These are phyloP conservation scores for Dufourea novaeangliae DNA, from an alignment of 1,140 invertebrate genomes.

Conservation along the genomic window DNA sequence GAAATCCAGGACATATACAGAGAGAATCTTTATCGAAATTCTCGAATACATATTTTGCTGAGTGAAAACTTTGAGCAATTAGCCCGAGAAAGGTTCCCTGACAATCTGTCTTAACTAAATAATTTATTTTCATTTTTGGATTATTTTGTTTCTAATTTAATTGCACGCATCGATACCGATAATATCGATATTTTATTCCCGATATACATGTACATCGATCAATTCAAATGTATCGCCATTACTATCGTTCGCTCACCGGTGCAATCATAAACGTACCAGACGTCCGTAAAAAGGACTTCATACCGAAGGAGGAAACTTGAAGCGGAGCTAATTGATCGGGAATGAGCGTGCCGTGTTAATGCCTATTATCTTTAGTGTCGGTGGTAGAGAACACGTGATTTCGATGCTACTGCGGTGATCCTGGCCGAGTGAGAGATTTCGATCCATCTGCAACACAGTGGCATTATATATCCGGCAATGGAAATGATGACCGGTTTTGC, in stretches of 20 bases:
- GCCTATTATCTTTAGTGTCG: conserved; percentile 36
- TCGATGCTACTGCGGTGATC: conserved; percentile 29
- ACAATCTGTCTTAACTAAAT: too few species aligned
- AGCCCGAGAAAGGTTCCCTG: neutral
- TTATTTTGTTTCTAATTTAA: too few species aligned
- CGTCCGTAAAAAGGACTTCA: conserved; percentile 35
- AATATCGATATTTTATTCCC: too few species aligned
- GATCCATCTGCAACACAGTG: conserved; percentile 11
- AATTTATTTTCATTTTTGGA: too few species aligned
- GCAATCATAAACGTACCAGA: conserved; percentile 1
- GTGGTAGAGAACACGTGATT: conserved; percentile 55
- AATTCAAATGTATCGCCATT: too few species aligned
- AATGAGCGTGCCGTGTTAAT: conserved; percentile 52
- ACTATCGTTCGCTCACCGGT: conserved; percentile 41
- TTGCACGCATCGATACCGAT: too few species aligned
- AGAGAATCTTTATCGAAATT: too few species aligned
- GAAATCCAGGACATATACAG: too few species aligned
- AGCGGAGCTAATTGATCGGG: conserved; percentile 61
- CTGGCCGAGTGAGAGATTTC: conserved; percentile 39
- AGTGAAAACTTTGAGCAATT: neutral
- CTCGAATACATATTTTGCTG: neutral
- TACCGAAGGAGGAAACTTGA: conserved; percentile 56
- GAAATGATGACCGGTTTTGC: conserved; percentile 12
- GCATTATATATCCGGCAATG: conserved; percentile 15
- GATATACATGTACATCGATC: too few species aligned